Evolutionary conservation across 1,140 invertebrate species (phyloP), one percentile per base, ranked within the genome.

Genomic region (Zeugodacus cucurbitae): DNA sequence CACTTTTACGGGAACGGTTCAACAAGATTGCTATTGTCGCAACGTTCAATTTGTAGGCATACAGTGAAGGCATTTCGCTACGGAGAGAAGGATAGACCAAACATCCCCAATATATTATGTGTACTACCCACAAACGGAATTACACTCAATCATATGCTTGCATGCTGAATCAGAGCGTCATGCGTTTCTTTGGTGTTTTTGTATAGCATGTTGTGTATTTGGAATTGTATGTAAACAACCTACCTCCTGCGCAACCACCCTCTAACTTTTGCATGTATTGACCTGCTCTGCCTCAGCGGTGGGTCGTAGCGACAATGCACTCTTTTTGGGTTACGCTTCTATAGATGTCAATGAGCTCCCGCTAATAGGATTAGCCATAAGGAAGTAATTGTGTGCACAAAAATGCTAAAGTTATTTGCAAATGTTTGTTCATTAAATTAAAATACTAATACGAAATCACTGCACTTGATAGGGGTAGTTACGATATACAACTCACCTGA

Each of bases 361-460:
- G 74, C 74, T 82, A 82, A 82, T 82, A 82, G 41, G 74, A 82
- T 82, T 82, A 82, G 44, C 20, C 11, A 82, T 82, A 82, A 82
- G 74, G 74, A 82, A 82, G 74, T 82, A 82, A 48, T 82, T 82
- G 74, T 41, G 41, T 41, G 44, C 48, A 48, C 41, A 26, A 82
- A 82, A 29, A 37, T 41, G 4, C 22, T 48, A n/a, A 78, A 78
- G 41, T 34, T 82, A 48, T 11, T 82, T 82, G 14, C 44, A 22
- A 29, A 41, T 10, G 22, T 48, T 20, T 26, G 34, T n/a, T 17
- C n/a, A 82, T 22, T 26, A 62, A 44, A 11, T 48, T 44, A 41
- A 78, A 78, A 82, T 78, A 37, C 34, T 78, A 41, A 78, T 10
- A 7, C 17, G 20, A 78, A 41, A 78, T 78, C 32, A 67, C 26